Conservation (phyloP, 2,113 vertebrate genomes). For the Nyctereutes procyonoides region DNA sequence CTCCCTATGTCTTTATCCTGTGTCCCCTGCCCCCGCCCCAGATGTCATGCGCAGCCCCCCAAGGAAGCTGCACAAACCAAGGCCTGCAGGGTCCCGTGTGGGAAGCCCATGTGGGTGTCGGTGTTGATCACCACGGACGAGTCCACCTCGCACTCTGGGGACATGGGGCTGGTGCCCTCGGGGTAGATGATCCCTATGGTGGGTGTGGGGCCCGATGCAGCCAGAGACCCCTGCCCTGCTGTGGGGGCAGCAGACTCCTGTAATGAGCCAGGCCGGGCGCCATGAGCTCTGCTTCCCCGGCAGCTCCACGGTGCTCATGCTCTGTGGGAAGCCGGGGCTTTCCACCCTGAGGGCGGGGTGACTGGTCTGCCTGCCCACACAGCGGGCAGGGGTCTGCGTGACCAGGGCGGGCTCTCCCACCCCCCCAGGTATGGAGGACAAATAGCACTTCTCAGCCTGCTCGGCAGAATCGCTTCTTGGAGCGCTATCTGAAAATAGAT, state of each 20-base stretch:
- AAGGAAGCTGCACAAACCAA: no score
- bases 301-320: accelerated
- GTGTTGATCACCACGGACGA: no score
- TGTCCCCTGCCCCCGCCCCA: no score
- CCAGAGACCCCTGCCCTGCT: accelerated
- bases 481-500: slow-evolving; percentile 58
- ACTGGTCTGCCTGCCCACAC: accelerated
- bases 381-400: background rate
- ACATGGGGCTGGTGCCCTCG: background rate
- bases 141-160: background rate
- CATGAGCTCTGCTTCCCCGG: accelerated
- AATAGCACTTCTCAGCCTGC: no score
- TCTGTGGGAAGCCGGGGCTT: accelerated
- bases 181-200: background rate
- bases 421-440: background rate
- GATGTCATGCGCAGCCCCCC: accelerated
- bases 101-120: no score
- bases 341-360: accelerated
- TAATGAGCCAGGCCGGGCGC: accelerated
- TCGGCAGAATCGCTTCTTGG: background rate
- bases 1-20: background rate
- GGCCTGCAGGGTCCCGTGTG: background rate
- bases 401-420: accelerated
- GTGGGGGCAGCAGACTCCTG: background rate
- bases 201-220: accelerated